phyloP scores from a whole-genome alignment of 2,888 invertebrate species.

The Mamestra brassicae region DNA sequence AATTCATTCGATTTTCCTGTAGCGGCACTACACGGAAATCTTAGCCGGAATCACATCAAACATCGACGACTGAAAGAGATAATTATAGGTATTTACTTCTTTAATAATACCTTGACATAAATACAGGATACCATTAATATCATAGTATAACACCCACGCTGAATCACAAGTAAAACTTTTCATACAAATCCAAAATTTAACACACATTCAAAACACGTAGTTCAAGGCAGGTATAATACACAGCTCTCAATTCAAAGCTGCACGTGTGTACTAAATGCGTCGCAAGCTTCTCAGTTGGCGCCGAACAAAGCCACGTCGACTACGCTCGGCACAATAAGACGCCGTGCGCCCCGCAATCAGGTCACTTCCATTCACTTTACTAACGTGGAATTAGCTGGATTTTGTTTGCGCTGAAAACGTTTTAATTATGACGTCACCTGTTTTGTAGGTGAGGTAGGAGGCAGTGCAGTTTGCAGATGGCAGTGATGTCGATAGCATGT shows the following conservation, averaged over 20 bases:
- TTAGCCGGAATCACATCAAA: background rate
- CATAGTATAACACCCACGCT: background rate
- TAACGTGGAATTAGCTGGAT: conserved; percentile 59
- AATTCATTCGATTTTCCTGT: background rate
- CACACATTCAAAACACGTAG: conserved; percentile 30
- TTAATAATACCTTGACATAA: background rate
- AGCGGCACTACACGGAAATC: background rate
- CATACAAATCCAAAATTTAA: conserved; percentile 27
- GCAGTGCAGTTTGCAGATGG: background rate
- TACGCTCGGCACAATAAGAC: conserved; percentile 62
- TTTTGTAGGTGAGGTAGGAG: background rate
- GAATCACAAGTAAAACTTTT: conserved; percentile 21
- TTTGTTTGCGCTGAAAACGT: conserved; percentile 37
- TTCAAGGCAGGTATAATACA: conserved; percentile 48
- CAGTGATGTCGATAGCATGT: background rate
- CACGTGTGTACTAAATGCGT: conserved; percentile 55
- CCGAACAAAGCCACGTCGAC: conserved; percentile 58
- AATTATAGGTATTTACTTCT: background rate
- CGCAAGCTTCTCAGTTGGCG: conserved; percentile 46
- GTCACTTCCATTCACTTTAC: conserved; percentile 62
- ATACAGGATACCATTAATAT: background rate
- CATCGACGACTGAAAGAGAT: background rate
- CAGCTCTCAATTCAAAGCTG: conserved; percentile 53
- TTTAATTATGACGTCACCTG: conserved; percentile 11
- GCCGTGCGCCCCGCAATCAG: conserved; percentile 63